These are phyloP conservation scores for Pollimyrus isidori DNA, from an alignment of 2,113 vertebrate genomes.

Conservation along the genomic window DNA sequence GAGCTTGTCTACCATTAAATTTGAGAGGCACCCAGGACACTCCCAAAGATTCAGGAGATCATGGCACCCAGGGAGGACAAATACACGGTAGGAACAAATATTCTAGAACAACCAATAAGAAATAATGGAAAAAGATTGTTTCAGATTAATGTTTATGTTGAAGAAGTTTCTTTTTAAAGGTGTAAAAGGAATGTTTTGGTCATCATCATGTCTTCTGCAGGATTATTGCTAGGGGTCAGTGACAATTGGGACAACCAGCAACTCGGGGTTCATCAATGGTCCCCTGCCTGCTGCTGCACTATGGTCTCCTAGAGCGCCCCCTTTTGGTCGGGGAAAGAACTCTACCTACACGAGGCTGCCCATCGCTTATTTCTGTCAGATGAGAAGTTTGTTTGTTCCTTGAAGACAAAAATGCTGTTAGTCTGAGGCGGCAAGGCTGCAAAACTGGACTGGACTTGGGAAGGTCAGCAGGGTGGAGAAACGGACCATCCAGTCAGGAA, in stretches of 20 bases:
- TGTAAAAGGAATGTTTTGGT: neutral
- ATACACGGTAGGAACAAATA: neutral
- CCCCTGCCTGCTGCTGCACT: neutral
- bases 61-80: neutral
- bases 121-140: neutral
- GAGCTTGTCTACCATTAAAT: neutral
- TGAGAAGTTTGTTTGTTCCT: neutral
- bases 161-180: neutral
- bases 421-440: neutral
- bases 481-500: neutral
- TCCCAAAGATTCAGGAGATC: neutral
- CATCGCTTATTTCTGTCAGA: neutral
- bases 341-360: neutral
- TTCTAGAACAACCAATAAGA: neutral
- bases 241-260: neutral
- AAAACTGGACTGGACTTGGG: neutral
- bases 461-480: neutral
- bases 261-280: neutral
- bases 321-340: neutral
- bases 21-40: neutral
- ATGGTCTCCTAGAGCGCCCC: neutral
- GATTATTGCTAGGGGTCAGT: neutral
- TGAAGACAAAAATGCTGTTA: neutral
- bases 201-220: neutral
- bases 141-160: neutral